Evolutionary conservation across 2,888 invertebrate genomes (phyloP).

Genomic region (Deilephila porcellus): DNA sequence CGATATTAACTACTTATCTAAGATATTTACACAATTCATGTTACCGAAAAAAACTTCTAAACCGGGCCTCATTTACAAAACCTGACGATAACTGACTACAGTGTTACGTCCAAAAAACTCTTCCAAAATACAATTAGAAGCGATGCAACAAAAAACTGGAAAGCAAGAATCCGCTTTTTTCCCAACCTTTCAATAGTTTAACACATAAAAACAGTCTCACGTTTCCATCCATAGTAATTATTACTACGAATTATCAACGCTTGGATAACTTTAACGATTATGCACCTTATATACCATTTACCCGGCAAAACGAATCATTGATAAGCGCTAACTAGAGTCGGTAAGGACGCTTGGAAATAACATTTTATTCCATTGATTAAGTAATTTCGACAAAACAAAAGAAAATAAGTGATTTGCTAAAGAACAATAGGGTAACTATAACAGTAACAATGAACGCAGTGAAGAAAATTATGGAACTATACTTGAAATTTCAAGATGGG

Average conservation of each 20-base stretch:
- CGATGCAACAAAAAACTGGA: neutral
- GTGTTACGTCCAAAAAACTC: neutral
- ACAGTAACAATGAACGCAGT: neutral
- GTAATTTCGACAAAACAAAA: neutral
- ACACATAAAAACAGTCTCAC: constrained; percentile 21
- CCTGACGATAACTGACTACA: neutral
- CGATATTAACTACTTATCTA: too few relatives aligned
- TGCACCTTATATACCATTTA: constrained; percentile 36
- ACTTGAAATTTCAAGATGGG: neutral
- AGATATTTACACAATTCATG: too few relatives aligned
- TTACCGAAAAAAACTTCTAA: neutral
- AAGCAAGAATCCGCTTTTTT: neutral
- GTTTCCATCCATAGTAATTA: constrained; percentile 21
- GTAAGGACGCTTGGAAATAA: constrained; percentile 10
- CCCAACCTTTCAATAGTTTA: neutral
- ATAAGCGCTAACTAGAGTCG: constrained; percentile 26
- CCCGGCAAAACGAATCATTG: constrained; percentile 40
- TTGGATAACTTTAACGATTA: constrained; percentile 12
- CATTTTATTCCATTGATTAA: neutral
- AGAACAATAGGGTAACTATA: neutral
- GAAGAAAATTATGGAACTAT: neutral
- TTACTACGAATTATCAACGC: constrained; percentile 12
- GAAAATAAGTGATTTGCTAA: neutral
- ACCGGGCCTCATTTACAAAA: neutral
- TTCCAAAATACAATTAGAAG: neutral